Evolutionary conservation across 1,140 invertebrate species (phyloP).

Genomic region (Onthophagus taurus): DNA sequence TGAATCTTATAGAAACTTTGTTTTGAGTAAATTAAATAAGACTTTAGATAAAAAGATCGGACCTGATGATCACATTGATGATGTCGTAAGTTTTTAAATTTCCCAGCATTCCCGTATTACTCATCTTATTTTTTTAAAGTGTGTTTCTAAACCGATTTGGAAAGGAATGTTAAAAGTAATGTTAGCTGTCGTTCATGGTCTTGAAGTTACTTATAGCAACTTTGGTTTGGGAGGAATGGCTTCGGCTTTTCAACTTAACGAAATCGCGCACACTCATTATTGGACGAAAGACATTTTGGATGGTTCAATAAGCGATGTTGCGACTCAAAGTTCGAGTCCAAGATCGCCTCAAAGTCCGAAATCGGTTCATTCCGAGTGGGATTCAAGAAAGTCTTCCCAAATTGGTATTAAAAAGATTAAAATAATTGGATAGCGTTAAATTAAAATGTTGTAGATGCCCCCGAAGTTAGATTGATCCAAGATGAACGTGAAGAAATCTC

Average conservation of each 20-base stretch:
- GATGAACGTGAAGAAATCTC: slow-evolving; percentile 43
- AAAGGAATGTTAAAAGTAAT: slow-evolving; percentile 94
- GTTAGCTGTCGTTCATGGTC: slow-evolving; percentile 77
- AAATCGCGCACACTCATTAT: slow-evolving; percentile 97
- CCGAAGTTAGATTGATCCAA: slow-evolving; percentile 40
- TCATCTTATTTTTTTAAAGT: slow-evolving; percentile 48
- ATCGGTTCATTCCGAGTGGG: slow-evolving; percentile 42
- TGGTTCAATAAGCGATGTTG: slow-evolving; percentile 32
- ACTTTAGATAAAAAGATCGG: slow-evolving; percentile 88
- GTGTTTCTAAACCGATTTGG: slow-evolving; percentile 79
- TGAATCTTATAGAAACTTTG: slow-evolving; percentile 94
- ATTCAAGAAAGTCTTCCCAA: slow-evolving; percentile 46
- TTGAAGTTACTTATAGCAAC: slow-evolving; percentile 88
- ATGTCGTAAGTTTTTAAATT: slow-evolving; percentile 68
- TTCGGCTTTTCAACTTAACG: slow-evolving; percentile 90
- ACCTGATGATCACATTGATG: slow-evolving; percentile 94
- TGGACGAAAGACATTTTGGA: slow-evolving; percentile 83
- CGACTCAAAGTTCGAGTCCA: slow-evolving; percentile 52
- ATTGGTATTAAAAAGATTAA: slow-evolving; percentile 26
- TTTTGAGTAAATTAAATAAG: slow-evolving; percentile 89
- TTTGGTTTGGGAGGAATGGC: slow-evolving; percentile 95
- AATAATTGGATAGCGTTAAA: background rate
- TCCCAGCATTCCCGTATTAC: background rate
- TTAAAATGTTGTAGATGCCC: slow-evolving; percentile 34
- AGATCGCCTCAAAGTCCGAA: slow-evolving; percentile 52